Conservation (phyloP, 1,140 invertebrate genomes). For the Atta cephalotes region DNA sequence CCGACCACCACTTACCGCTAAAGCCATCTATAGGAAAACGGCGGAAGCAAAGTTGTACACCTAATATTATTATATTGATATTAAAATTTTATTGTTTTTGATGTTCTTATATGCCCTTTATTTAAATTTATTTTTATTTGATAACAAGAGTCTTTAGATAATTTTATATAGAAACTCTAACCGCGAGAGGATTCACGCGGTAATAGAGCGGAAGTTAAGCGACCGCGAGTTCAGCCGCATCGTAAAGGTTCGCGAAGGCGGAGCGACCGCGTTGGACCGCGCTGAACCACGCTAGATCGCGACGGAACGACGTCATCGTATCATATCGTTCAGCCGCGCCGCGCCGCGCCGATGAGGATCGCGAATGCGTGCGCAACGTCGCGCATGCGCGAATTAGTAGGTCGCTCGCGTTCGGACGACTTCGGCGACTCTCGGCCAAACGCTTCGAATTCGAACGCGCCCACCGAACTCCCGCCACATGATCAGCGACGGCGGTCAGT, state of each 20-base stretch:
- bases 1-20: no score
- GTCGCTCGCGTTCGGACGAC: constrained; percentile 59
- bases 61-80: no score
- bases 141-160: no score
- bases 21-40: no score
- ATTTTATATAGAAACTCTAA: no score
- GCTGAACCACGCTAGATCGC: no score
- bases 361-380: constrained; percentile 7
- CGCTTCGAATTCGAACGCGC: constrained; percentile 62
- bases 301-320: neutral
- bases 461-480: constrained; percentile 55
- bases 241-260: neutral
- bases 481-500: constrained; percentile 62
- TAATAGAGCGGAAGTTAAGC: neutral
- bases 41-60: no score
- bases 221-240: constrained; percentile 6
- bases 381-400: constrained; percentile 68
- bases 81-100: no score
- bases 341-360: constrained; percentile 16
- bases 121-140: no score
- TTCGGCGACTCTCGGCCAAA: constrained; percentile 42
- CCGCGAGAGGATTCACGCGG: no score
- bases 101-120: no score
- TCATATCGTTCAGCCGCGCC: neutral
- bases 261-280: no score